These are phyloP conservation scores for Aeoliscus strigatus DNA, from an alignment of 2,797 vertebrate species.

Conservation along the genomic window DNA sequence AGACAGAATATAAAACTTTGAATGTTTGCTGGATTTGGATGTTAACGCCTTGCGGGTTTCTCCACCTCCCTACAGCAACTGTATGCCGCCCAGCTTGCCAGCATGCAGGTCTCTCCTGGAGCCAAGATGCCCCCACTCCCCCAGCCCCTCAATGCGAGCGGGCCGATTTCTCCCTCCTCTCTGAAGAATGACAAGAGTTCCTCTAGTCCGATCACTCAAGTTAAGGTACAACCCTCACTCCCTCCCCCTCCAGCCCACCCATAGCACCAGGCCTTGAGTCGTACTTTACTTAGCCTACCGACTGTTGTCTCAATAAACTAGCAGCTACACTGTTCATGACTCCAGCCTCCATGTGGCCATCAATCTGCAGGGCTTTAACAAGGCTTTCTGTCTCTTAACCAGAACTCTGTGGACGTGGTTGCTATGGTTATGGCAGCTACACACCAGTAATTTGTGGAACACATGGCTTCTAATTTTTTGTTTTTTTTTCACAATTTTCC, in stretches of 20 bases:
- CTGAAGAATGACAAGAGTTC: conserved; percentile 99
- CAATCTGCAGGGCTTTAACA: conserved; percentile 72
- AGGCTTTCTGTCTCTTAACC: conserved; percentile 62
- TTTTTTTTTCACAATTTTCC: conserved; percentile 44
- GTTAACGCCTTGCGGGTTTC: conserved; percentile 72
- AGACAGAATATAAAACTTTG: conserved; percentile 72
- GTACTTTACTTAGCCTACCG: conserved; percentile 57
- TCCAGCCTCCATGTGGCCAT: conserved; percentile 56
- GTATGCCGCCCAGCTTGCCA: conserved; percentile 98
- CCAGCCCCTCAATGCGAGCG: conserved; percentile 86
- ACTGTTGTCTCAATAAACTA: conserved; percentile 47
- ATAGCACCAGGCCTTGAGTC: conserved; percentile 39
- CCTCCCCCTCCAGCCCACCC: conserved; percentile 36
- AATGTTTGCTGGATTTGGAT: conserved; percentile 74
- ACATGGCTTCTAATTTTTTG: conserved; percentile 55
- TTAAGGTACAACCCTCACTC: conserved; percentile 83
- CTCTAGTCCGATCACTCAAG: conserved; percentile 92
- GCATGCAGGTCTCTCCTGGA: conserved; percentile 99
- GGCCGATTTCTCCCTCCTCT: conserved; percentile 91
- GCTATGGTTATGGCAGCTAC: conserved; percentile 64
- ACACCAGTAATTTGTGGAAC: conserved; percentile 69
- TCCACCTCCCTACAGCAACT: conserved; percentile 86
- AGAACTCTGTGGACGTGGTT: conserved; percentile 74
- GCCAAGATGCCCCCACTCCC: conserved; percentile 96
- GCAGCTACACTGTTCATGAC: conserved; percentile 30